Conservation (phyloP, 2,888 invertebrate genomes). For the Lasioglossum vierecki region DNA sequence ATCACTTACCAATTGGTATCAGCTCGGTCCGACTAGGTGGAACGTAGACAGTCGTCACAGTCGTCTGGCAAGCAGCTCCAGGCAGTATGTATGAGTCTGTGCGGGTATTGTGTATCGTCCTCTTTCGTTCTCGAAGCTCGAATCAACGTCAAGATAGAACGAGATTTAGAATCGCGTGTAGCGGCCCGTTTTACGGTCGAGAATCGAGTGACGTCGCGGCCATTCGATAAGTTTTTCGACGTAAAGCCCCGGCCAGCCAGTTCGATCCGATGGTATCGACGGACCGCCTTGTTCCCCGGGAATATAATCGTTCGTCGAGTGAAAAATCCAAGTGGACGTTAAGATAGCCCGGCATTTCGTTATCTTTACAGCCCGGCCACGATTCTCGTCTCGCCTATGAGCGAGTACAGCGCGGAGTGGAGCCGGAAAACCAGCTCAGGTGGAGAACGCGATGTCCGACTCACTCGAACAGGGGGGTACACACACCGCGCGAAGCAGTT, state of each 20-base stretch:
- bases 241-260: not conserved
- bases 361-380: slow-evolving; percentile 77
- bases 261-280: slow-evolving; percentile 46
- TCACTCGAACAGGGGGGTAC: slow-evolving; percentile 35
- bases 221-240: slow-evolving; percentile 36
- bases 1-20: not conserved
- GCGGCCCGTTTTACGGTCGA: slow-evolving; percentile 27
- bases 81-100: not conserved
- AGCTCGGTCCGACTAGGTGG: not conserved
- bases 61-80: not conserved
- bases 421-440: slow-evolving; percentile 51
- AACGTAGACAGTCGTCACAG: not conserved
- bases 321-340: slow-evolving; percentile 74
- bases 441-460: slow-evolving; percentile 44
- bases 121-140: not conserved
- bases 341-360: slow-evolving; percentile 74
- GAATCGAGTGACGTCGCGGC: not conserved
- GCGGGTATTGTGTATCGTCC: not conserved
- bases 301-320: slow-evolving; percentile 54
- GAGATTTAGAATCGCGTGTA: slow-evolving; percentile 21
- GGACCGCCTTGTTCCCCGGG: slow-evolving; percentile 34
- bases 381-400: slow-evolving; percentile 63
- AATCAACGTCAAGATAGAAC: slow-evolving; percentile 12
- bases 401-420: slow-evolving; percentile 18
- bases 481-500: not conserved